Conservation (phyloP, 2,797 vertebrate species). For the Miichthys miiuy region DNA sequence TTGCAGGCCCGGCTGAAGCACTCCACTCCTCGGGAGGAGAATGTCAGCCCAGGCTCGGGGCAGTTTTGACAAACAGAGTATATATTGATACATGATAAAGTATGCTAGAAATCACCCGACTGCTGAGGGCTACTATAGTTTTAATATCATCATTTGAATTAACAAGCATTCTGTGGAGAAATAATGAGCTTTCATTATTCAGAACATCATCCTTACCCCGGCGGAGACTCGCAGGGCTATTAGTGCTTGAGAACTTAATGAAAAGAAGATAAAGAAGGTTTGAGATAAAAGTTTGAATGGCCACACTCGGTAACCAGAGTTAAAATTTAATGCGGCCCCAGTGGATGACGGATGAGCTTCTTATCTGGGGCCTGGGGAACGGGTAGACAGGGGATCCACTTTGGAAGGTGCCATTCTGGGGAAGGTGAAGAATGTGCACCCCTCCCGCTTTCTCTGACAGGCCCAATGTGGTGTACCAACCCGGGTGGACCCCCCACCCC, state of each 20-base stretch:
- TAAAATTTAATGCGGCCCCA: conserved; percentile 97
- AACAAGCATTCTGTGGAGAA: conserved; percentile 99
- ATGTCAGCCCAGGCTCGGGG: conserved; percentile 99
- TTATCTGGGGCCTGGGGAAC: conserved; percentile 83
- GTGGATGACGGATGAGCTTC: conserved; percentile 90
- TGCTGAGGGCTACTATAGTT: conserved; percentile 99
- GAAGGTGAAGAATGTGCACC: conserved; percentile 74
- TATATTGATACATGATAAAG: conserved; percentile 99
- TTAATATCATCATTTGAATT: conserved; percentile 99
- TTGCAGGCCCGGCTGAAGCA: conserved; percentile 96
- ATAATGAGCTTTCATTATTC: conserved; percentile 99
- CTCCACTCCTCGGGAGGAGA: conserved; percentile 92
- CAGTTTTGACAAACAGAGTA: conserved; percentile 99
- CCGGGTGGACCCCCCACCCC: conserved; percentile 37
- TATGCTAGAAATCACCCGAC: conserved; percentile 99
- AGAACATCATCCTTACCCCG: conserved; percentile 99
- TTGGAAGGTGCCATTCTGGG: conserved; percentile 76
- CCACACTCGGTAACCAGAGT: conserved; percentile 98
- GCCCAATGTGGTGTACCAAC: conserved; percentile 43
- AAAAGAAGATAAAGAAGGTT: conserved; percentile 99
- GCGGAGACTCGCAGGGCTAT: conserved; percentile 97
- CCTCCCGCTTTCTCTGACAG: conserved; percentile 62
- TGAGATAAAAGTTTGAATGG: conserved; percentile 99
- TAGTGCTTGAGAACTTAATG: conserved; percentile 99
- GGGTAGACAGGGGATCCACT: conserved; percentile 76